Base-by-base conservation (phyloP, 2,888 invertebrate species). In the Chrysina gloriosa region DNA sequence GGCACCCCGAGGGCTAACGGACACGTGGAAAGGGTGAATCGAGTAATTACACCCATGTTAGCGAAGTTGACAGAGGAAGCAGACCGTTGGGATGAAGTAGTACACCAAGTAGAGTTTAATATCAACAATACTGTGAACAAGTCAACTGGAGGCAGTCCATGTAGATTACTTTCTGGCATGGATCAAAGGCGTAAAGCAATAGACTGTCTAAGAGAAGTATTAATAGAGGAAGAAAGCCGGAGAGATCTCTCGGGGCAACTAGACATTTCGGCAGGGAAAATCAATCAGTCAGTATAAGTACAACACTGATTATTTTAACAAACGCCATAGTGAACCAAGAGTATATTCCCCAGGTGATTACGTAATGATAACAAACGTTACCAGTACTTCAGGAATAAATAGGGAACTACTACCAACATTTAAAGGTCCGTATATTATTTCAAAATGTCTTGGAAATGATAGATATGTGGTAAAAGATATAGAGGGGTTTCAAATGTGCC, bases 1-100 rank as follows among this genome's bases (percentile, higher is more conserved):
- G 74, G 69, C 73, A 0, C 77, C 77, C 1, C 31, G 2, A 69
- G 77, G 25, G 75, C 77, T 0, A 79, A 79, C 63, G 77, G 79
- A 0, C 78, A 80, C 61, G 71, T 31, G 4, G 31, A 31, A n/a
- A n/a, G n/a, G n/a, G n/a, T n/a, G n/a, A n/a, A n/a, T n/a, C n/a
- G n/a, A n/a, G n/a, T n/a, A n/a, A n/a, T n/a, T n/a, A n/a, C n/a
- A n/a, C n/a, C n/a, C n/a, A n/a, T n/a, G n/a, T n/a, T n/a, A n/a
- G 31, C 31, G 2, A 31, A 31, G 3, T 9, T 3, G n/a, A 2
- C 31, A 2, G n/a, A 6, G n/a, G 5, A 11, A 39, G 14, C n/a
- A 2, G 36, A 36, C n/a, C 3, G 11, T 65, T 77, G 76, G 77
- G 73, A 76, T 25, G 16, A 36, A 14, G 63, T 58, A 1, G 39